A percentile compares a stretch with the other conserved stretches of the same genome.
Conservation (phyloP, 2,113 vertebrate species). For the Trematocara macrostoma region DNA sequence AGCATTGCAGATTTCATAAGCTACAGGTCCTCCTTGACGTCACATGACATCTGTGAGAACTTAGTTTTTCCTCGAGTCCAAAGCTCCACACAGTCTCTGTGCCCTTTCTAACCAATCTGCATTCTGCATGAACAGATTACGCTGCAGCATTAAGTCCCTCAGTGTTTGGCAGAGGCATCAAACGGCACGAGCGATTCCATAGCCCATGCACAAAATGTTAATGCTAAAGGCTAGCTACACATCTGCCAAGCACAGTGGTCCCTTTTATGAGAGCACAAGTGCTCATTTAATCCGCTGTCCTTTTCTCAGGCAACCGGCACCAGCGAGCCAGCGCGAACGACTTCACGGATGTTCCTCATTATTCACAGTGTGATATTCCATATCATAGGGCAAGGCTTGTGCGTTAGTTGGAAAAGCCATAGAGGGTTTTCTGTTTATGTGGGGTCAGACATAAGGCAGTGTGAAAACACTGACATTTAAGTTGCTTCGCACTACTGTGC, state of each 20-base stretch:
- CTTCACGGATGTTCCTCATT: constrained; percentile 58
- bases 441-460: constrained; percentile 18
- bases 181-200: constrained; percentile 14
- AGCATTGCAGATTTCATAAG: not conserved
- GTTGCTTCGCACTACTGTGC: constrained; percentile 8
- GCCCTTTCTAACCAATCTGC: constrained; percentile 8
- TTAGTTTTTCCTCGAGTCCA: constrained; percentile 21
- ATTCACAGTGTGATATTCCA: constrained; percentile 53
- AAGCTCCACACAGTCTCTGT: not conserved
- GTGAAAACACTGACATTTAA: constrained; percentile 47
- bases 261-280: constrained; percentile 62
- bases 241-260: constrained; percentile 61
- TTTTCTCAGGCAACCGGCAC: constrained; percentile 5
- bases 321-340: constrained; percentile 14
- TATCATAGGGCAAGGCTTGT: constrained; percentile 37
- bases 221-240: constrained; percentile 59
- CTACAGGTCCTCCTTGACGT: not conserved
- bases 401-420: not conserved
- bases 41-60: constrained; percentile 35
- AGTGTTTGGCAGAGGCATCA: constrained; percentile 45
- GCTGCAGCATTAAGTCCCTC: constrained; percentile 18
- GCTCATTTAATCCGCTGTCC: constrained; percentile 53
- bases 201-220: constrained; percentile 51
- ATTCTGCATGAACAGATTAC: constrained; percentile 13
- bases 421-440: constrained; percentile 29